Evolutionary conservation across 2,797 vertebrate species (phyloP).

Genomic region (Chromis chromis): DNA sequence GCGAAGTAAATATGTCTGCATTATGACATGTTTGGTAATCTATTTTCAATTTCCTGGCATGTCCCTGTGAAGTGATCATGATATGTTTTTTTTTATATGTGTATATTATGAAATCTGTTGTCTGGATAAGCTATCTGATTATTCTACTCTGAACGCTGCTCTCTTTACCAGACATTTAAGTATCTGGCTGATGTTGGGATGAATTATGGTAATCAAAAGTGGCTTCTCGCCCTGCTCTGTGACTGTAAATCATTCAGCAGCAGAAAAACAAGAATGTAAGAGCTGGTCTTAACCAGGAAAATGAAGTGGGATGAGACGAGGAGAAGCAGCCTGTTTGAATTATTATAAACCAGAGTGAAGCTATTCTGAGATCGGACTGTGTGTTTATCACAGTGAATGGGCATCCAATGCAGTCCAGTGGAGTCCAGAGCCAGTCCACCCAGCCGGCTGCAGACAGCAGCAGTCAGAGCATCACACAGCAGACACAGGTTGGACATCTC

Average conservation of each 20-base stretch:
- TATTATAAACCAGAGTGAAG: slow-evolving; percentile 8
- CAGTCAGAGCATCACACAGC: slow-evolving; percentile 10
- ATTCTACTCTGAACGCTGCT: slow-evolving; percentile 14
- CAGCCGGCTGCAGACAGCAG: slow-evolving; percentile 29
- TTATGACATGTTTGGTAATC: slow-evolving; percentile 25
- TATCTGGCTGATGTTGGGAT: slow-evolving; percentile 25
- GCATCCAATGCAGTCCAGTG: slow-evolving; percentile 13
- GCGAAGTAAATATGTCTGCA: slow-evolving; percentile 5
- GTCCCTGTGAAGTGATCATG: not conserved
- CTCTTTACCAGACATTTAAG: slow-evolving; percentile 2
- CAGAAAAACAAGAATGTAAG: slow-evolving; percentile 25
- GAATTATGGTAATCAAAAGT: slow-evolving; percentile 34
- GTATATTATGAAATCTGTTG: not conserved
- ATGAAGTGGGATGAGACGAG: not conserved
- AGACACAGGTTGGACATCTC: slow-evolving; percentile 50
- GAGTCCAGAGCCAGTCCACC: slow-evolving; percentile 26
- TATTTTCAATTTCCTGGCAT: slow-evolving; percentile 7
- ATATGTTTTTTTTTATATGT: slow-evolving; percentile 6
- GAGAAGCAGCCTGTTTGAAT: slow-evolving; percentile 12
- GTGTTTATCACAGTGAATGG: slow-evolving; percentile 54
- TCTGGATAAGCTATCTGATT: slow-evolving; percentile 19
- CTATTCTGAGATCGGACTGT: slow-evolving; percentile 11
- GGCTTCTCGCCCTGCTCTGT: not conserved
- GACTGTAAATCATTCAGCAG: slow-evolving; percentile 23
- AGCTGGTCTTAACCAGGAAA: not conserved